A percentile compares a stretch with the other conserved stretches of the same genome.
Conservation (phyloP, 2,797 vertebrate genomes). For the Rallus crepitans region DNA sequence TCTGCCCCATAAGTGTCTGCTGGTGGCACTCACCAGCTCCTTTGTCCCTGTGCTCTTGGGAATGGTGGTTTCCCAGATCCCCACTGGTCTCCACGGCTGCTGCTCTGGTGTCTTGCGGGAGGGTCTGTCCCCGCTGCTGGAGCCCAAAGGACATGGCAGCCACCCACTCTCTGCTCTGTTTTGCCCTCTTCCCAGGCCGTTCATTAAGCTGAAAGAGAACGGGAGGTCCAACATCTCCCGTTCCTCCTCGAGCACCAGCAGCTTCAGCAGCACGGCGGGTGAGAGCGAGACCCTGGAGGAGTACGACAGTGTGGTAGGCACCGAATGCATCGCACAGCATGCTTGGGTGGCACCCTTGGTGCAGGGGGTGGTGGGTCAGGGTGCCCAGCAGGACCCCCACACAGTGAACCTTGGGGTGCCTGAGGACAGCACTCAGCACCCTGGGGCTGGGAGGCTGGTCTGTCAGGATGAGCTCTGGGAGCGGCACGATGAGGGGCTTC, state of each 20-base stretch:
- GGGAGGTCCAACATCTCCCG: conserved; percentile 92
- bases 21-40: neutral
- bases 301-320: conserved; percentile 85
- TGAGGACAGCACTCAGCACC: fast-evolving
- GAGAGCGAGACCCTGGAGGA: conserved; percentile 94
- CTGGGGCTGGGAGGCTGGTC: fast-evolving
- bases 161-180: neutral
- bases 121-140: fast-evolving
- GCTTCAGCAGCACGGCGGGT: conserved; percentile 95
- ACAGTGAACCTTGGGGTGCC: fast-evolving
- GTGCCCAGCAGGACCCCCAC: neutral
- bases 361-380: neutral
- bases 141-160: fast-evolving
- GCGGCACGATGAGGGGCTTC: fast-evolving
- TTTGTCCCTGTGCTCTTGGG: no score
- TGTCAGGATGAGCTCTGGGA: fast-evolving
- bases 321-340: fast-evolving
- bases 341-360: fast-evolving
- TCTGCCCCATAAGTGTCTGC: neutral
- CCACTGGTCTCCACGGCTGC: no score
- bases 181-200: conserved; percentile 79
- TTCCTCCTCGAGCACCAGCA: conserved; percentile 97
- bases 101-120: no score
- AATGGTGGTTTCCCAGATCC: no score
- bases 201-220: conserved; percentile 91